Evolutionary conservation across 2,888 invertebrate species (phyloP).

Genomic region (Ophion obscuratus): DNA sequence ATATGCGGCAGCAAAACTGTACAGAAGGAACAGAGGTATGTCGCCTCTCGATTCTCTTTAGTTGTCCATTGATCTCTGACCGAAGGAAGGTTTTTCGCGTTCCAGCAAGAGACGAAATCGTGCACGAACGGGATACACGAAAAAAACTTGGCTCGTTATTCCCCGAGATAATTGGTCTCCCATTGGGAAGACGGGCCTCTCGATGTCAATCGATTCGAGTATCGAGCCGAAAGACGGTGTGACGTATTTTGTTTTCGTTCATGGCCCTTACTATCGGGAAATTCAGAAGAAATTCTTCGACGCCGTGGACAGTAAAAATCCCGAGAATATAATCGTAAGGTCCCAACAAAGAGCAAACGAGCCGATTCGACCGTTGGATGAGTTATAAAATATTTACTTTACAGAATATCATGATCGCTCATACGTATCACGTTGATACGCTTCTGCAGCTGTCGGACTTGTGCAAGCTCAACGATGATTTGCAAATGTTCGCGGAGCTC

Average conservation of each 20-base stretch:
- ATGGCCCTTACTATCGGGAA: constrained; percentile 90
- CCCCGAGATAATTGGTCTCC: constrained; percentile 91
- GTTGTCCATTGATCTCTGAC: neutral
- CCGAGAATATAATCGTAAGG: constrained; percentile 90
- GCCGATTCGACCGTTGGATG: neutral
- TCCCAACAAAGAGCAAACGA: neutral
- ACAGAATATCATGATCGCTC: constrained; percentile 88
- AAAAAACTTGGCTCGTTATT: constrained; percentile 88
- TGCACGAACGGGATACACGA: constrained; percentile 86
- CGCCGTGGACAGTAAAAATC: constrained; percentile 92
- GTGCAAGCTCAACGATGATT: constrained; percentile 91
- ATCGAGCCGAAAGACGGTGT: constrained; percentile 83
- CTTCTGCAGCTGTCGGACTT: constrained; percentile 92
- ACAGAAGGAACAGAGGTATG: constrained; percentile 87
- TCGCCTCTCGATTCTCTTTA: neutral
- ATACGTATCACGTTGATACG: constrained; percentile 93
- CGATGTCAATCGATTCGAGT: constrained; percentile 88
- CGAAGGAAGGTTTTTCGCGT: neutral
- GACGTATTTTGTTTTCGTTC: constrained; percentile 90
- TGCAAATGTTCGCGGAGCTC: constrained; percentile 91
- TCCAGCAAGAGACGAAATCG: constrained; percentile 86
- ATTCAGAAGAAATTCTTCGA: constrained; percentile 90
- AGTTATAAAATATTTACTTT: constrained; percentile 62
- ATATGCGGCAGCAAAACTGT: constrained; percentile 93
- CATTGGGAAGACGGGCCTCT: constrained; percentile 89